Conservation (phyloP, 2,888 invertebrate species). For the Herminia tarsipennalis region DNA sequence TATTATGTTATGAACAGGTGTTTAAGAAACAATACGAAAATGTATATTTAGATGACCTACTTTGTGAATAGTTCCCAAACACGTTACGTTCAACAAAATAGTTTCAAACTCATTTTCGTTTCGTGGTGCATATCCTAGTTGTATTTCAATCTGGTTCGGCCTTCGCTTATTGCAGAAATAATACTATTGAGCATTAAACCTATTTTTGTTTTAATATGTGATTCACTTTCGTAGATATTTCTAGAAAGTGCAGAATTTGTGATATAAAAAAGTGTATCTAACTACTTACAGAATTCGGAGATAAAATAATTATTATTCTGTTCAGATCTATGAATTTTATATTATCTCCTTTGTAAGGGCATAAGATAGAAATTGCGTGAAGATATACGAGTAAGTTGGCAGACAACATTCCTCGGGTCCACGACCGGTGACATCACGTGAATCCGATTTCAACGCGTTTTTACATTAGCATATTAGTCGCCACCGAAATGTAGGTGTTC, state of each 20-base stretch:
- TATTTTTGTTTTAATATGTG: slow-evolving; percentile 1
- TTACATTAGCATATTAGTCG: slow-evolving; percentile 44
- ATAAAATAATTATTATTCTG: too few relatives aligned
- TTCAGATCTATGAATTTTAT: too few relatives aligned
- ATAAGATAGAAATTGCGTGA: slow-evolving; percentile 3
- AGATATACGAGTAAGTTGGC: slow-evolving; percentile 22
- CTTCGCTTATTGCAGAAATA: slow-evolving; percentile 6
- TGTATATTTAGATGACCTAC: slow-evolving; percentile 48
- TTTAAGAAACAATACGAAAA: slow-evolving; percentile 46
- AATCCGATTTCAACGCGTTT: slow-evolving; percentile 43
- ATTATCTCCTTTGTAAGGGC: too few relatives aligned
- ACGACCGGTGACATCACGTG: slow-evolving; percentile 65
- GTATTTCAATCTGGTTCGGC: slow-evolving; percentile 7
- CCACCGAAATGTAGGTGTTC: slow-evolving; percentile 58
- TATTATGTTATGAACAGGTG: slow-evolving; percentile 55
- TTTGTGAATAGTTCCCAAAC: slow-evolving; percentile 19
- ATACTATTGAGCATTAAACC: neutral
- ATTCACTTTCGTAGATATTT: slow-evolving; percentile 5
- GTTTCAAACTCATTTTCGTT: slow-evolving; percentile 19
- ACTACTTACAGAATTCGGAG: too few relatives aligned
- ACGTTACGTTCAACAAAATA: slow-evolving; percentile 15
- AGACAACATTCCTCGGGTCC: slow-evolving; percentile 49
- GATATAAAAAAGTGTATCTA: too few relatives aligned
- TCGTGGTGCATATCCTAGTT: too few relatives aligned
- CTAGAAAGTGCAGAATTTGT: too few relatives aligned